A percentile compares a stretch with the other conserved stretches of the same genome.
phyloP scores from a whole-genome alignment of 2,888 invertebrate genomes.

The Phaonia tiefii region DNA sequence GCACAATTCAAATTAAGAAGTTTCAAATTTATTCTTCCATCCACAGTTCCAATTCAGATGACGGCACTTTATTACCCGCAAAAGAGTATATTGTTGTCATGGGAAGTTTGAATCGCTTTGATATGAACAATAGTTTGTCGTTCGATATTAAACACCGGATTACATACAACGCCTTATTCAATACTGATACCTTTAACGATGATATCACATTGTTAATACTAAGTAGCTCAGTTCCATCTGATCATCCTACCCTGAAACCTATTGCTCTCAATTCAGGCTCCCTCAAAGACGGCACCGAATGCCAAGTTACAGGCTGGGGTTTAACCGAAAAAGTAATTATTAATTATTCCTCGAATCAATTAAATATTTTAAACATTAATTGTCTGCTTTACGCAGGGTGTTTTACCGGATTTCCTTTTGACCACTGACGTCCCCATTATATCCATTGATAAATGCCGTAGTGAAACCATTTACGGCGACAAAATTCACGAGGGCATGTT shows the following conservation, averaged over 20 bases:
- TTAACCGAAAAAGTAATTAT: constrained; percentile 70
- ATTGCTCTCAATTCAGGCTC: constrained; percentile 70
- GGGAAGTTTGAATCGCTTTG: constrained; percentile 77
- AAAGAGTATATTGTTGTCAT: constrained; percentile 75
- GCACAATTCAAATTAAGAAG: no score
- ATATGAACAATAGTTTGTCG: constrained; percentile 71
- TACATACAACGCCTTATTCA: constrained; percentile 67
- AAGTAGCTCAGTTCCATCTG: constrained; percentile 72
- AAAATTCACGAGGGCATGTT: constrained; percentile 85
- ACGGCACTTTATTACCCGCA: constrained; percentile 70
- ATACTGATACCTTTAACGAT: constrained; percentile 71
- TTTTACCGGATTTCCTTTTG: constrained; percentile 70
- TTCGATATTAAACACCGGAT: constrained; percentile 71
- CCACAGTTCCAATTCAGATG: constrained; percentile 23
- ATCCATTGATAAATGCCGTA: constrained; percentile 73
- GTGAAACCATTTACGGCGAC: constrained; percentile 64
- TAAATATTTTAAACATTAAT: not conserved
- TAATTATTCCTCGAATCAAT: constrained; percentile 7
- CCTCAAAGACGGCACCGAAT: constrained; percentile 68
- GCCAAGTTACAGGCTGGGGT: constrained; percentile 79
- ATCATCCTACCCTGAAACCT: constrained; percentile 74
- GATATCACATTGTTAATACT: constrained; percentile 76
- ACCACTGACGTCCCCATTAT: constrained; percentile 74
- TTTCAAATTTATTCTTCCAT: not conserved
- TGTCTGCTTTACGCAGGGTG: constrained; percentile 59